A percentile compares a stretch with the other conserved stretches of the same genome.
Conservation (phyloP, 2,113 vertebrate species). For the Meleagris gallopavo region DNA sequence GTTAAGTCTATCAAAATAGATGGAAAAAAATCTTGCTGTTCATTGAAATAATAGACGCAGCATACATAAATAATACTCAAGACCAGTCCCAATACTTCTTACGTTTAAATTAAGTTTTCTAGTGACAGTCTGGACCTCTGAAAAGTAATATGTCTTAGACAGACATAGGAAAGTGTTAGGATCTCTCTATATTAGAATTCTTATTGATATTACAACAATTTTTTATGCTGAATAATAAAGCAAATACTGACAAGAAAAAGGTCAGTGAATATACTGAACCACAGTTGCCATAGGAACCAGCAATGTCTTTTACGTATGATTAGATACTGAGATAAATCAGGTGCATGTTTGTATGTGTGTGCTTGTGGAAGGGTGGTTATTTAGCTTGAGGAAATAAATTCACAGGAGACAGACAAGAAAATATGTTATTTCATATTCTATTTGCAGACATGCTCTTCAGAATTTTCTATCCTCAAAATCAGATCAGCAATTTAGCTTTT, state of each 20-base stretch:
- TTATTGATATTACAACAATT: slow-evolving; percentile 55
- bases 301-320: slow-evolving; percentile 53
- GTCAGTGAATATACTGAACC: slow-evolving; percentile 58
- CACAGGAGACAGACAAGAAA: neutral
- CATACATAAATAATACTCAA: slow-evolving; percentile 40
- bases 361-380: neutral
- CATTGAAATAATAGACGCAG: slow-evolving; percentile 63
- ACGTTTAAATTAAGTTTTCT: slow-evolving; percentile 68
- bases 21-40: neutral
- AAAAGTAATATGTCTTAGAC: slow-evolving; percentile 22
- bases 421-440: neutral
- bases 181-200: slow-evolving; percentile 62
- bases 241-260: slow-evolving; percentile 35
- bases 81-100: slow-evolving; percentile 34
- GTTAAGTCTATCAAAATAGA: slow-evolving; percentile 57
- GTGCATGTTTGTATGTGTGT: neutral
- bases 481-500: neutral
- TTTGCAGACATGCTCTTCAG: neutral
- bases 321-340: slow-evolving; percentile 51
- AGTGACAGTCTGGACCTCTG: slow-evolving; percentile 41
- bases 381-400: slow-evolving; percentile 24
- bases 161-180: slow-evolving; percentile 32
- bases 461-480: neutral
- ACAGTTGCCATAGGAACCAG: slow-evolving; percentile 69
- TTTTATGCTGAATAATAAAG: slow-evolving; percentile 55